Evolutionary conservation across 2,113 vertebrate genomes (phyloP).

Genomic region (Nothocercus julius): DNA sequence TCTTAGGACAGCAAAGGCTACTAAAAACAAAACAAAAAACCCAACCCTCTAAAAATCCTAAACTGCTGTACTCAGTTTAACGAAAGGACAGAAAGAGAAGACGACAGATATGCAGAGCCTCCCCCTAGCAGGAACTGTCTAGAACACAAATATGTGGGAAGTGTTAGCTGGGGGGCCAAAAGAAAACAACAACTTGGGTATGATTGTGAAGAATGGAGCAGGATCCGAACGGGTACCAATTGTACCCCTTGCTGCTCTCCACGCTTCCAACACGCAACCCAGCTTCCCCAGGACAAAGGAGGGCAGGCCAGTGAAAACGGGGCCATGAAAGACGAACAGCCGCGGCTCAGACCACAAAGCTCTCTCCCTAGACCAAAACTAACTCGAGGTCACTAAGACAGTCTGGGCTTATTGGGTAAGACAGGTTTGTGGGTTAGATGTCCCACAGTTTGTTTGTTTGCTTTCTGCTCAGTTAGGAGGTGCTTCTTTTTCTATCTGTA

Average conservation of each 20-base stretch:
- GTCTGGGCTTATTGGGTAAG: not conserved
- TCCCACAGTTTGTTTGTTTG: not conserved
- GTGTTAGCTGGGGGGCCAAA: accelerated
- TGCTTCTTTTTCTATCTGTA: not conserved
- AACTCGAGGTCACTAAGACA: not conserved
- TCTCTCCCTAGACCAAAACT: not conserved
- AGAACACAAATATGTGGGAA: not conserved
- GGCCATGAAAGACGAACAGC: not conserved
- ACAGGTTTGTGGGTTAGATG: not conserved
- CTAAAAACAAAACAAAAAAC: not conserved
- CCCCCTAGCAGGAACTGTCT: not conserved
- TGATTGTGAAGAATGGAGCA: accelerated
- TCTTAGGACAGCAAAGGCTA: not conserved
- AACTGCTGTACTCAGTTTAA: not conserved
- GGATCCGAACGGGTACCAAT: accelerated
- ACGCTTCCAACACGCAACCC: not conserved
- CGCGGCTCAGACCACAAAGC: not conserved
- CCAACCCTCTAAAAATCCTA: not conserved
- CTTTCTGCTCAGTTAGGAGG: not conserved
- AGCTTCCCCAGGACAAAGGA: not conserved
- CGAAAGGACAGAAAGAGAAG: not conserved
- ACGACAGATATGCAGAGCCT: not conserved
- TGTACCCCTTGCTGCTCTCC: not conserved
- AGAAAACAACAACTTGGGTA: not conserved
- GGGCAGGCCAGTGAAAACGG: not conserved